Conservation (phyloP, 2,113 vertebrate genomes). For the Oophaga pumilio region DNA sequence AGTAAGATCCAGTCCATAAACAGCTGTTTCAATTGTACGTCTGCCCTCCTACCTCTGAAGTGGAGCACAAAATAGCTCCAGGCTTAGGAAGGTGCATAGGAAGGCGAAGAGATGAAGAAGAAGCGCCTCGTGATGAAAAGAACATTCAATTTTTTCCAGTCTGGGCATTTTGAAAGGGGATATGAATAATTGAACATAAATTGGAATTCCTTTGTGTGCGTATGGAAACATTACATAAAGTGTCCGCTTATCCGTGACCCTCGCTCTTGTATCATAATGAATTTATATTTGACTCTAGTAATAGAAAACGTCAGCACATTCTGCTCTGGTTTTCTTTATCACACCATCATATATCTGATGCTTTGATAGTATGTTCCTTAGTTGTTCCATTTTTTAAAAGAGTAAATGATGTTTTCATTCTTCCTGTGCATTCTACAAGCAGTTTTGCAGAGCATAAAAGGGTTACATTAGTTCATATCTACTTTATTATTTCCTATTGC, state of each 20-base stretch:
- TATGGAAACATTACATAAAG: conserved; percentile 15
- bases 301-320: conserved; percentile 1
- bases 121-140: background rate
- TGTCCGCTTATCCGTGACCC: conserved; percentile 9
- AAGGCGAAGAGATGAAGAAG: background rate
- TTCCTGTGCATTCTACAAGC: too few relatives aligned
- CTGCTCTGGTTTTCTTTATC: conserved; percentile 17
- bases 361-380: background rate
- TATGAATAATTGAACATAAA: conserved; percentile 18
- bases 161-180: background rate
- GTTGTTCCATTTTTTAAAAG: background rate
- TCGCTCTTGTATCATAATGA: conserved; percentile 6
- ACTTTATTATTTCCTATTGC: too few relatives aligned
- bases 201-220: background rate
- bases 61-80: conserved; percentile 13
- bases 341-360: background rate
- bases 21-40: conserved; percentile 7
- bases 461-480: too few relatives aligned
- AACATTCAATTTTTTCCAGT: background rate
- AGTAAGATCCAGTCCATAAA: conserved; percentile 21
- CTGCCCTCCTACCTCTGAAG: background rate
- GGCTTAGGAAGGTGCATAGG: background rate
- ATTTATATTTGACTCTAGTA: background rate
- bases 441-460: too few relatives aligned
- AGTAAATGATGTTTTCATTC: too few relatives aligned